Conservation (phyloP, 2,113 vertebrate genomes). For the Rhabdornis inornatus region DNA sequence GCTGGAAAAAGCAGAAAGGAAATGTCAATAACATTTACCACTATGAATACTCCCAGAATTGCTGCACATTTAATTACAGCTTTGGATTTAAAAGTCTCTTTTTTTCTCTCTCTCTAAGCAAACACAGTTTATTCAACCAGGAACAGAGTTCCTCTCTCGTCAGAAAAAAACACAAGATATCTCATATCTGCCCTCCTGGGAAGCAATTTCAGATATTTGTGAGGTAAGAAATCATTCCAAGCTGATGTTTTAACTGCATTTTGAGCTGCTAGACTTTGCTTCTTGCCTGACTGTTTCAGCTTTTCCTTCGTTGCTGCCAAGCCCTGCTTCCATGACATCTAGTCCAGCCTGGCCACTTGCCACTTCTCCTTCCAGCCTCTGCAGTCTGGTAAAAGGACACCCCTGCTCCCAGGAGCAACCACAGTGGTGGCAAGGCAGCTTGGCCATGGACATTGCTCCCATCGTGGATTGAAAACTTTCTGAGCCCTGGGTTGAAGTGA, state of each 20-base stretch:
- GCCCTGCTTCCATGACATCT: background rate
- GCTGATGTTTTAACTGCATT: background rate
- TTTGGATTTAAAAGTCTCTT: background rate
- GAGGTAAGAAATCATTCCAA: background rate
- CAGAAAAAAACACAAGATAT: background rate
- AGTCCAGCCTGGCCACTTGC: background rate
- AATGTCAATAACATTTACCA: slow-evolving; percentile 25
- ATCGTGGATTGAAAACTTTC: background rate
- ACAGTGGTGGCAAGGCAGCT: accelerated
- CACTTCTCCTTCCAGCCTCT: background rate
- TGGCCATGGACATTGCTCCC: background rate
- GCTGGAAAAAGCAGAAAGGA: background rate
- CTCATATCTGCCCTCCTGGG: background rate
- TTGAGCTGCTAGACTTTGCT: background rate
- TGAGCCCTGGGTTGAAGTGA: background rate
- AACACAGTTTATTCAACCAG: background rate
- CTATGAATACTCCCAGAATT: background rate
- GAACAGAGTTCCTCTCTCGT: background rate
- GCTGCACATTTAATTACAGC: background rate
- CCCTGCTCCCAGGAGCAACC: accelerated
- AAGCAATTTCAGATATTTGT: background rate
- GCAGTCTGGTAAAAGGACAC: background rate
- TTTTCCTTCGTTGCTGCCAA: background rate
- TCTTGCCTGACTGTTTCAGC: background rate
- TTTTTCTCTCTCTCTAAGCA: background rate